Evolutionary conservation across 1,140 invertebrate species (phyloP).

Genomic region (Cydia amplana): DNA sequence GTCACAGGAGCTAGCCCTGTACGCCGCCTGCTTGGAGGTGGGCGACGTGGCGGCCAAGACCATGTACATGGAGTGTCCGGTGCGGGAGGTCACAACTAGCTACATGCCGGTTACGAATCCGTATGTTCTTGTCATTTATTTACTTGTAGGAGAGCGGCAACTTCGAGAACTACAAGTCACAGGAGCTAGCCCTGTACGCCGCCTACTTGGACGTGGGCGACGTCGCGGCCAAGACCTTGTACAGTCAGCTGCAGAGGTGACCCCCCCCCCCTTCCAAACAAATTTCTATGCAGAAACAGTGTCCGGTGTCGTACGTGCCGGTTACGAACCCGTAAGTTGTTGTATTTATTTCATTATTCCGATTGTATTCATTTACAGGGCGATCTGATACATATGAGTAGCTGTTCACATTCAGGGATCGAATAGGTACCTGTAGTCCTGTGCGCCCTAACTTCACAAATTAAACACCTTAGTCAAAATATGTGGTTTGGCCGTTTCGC

Average conservation of each 20-base stretch:
- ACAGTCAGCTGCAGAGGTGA: too few relatives aligned
- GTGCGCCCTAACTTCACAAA: too few relatives aligned
- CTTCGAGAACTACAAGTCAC: conserved; percentile 64
- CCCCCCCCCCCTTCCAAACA: too few relatives aligned
- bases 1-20: conserved; percentile 63
- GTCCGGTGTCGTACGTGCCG: too few relatives aligned
- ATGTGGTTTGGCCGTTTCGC: too few relatives aligned
- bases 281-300: too few relatives aligned
- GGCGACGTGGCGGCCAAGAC: conserved; percentile 59
- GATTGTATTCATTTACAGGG: too few relatives aligned
- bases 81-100: conserved; percentile 60
- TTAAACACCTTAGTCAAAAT: too few relatives aligned
- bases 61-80: conserved; percentile 64
- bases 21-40: conserved; percentile 64
- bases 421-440: too few relatives aligned
- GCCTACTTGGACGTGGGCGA: conserved; percentile 63
- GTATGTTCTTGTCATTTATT: conserved; percentile 45
- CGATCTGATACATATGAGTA: too few relatives aligned
- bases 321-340: too few relatives aligned
- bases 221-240: conserved; percentile 58
- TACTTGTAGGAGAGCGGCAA: conserved; percentile 63
- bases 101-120: conserved; percentile 63
- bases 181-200: conserved; percentile 66
- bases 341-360: conserved; percentile 1
- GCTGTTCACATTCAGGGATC: too few relatives aligned